A percentile compares a stretch with the other conserved stretches of the same genome.
phyloP scores from a whole-genome alignment of 2,888 invertebrate species.

The Pachycephus smyrnensis region DNA sequence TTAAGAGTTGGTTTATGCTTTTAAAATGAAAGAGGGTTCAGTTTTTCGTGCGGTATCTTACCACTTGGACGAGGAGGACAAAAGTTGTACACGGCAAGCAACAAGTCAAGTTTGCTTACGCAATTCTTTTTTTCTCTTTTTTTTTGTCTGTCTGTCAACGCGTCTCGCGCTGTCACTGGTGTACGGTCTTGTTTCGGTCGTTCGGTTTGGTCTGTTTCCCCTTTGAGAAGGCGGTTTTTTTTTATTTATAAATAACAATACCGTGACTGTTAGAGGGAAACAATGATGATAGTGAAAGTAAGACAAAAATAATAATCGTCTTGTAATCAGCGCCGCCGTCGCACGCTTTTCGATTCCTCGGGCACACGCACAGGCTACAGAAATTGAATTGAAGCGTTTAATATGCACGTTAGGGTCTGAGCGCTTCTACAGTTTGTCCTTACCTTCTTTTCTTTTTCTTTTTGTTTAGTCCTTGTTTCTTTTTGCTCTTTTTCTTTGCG shows the following conservation, averaged over 20 bases:
- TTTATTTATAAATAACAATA: neutral
- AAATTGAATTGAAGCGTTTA: neutral
- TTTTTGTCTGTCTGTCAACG: neutral
- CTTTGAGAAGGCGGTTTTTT: neutral
- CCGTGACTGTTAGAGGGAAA: neutral
- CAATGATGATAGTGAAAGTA: neutral
- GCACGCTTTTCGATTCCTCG: neutral
- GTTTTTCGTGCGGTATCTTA: constrained; percentile 55
- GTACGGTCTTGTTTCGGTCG: neutral
- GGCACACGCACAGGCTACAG: neutral
- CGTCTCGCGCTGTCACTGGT: neutral
- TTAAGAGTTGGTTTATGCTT: constrained; percentile 64
- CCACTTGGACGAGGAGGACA: neutral
- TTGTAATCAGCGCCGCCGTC: neutral
- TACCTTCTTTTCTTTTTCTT: too few relatives aligned
- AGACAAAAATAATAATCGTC: neutral
- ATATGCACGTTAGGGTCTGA: neutral
- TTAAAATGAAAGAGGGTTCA: constrained; percentile 53
- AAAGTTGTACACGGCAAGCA: constrained; percentile 29
- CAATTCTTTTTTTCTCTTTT: neutral
- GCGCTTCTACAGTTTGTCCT: neutral
- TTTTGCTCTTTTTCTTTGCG: too few relatives aligned
- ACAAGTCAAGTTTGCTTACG: constrained; percentile 42
- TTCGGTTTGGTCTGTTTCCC: neutral
- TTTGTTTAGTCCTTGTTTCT: neutral